Conservation (phyloP, 2,113 vertebrate genomes). For the Halcyon malimbica region DNA sequence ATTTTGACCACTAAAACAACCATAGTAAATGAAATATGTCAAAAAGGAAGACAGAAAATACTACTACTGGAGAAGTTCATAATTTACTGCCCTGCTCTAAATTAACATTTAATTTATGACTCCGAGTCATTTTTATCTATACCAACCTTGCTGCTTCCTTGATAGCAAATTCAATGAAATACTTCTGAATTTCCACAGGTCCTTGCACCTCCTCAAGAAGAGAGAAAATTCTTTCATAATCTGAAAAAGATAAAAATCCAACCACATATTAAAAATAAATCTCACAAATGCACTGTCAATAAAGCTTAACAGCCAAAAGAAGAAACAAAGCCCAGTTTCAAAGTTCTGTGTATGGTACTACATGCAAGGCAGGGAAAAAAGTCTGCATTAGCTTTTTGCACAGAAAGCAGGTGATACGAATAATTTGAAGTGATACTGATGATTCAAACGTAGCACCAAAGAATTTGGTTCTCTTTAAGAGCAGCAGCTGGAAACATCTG, state of each 20-base stretch:
- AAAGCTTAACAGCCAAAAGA: neutral
- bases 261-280: neutral
- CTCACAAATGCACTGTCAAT: neutral
- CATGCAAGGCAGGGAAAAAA: neutral
- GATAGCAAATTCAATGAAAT: constrained; percentile 95
- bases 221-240: constrained; percentile 89
- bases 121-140: rapidly evolving
- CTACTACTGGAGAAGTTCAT: neutral
- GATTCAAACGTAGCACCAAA: neutral
- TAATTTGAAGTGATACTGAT: neutral
- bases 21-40: neutral
- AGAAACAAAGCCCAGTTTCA: neutral
- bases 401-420: neutral
- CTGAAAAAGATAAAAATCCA: constrained; percentile 67
- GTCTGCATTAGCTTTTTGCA: neutral
- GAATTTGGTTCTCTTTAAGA: neutral
- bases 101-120: neutral
- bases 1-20: neutral
- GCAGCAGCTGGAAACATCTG: neutral
- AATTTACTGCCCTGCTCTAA: neutral
- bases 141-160: constrained; percentile 94
- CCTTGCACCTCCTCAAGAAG: constrained; percentile 94
- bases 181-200: constrained; percentile 86
- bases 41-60: neutral
- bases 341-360: neutral